Percentiles rank a stretch among this genome's conserved stretches.
phyloP scores from a whole-genome alignment of 1,140 invertebrate species.

The Bombus sylvicola region DNA sequence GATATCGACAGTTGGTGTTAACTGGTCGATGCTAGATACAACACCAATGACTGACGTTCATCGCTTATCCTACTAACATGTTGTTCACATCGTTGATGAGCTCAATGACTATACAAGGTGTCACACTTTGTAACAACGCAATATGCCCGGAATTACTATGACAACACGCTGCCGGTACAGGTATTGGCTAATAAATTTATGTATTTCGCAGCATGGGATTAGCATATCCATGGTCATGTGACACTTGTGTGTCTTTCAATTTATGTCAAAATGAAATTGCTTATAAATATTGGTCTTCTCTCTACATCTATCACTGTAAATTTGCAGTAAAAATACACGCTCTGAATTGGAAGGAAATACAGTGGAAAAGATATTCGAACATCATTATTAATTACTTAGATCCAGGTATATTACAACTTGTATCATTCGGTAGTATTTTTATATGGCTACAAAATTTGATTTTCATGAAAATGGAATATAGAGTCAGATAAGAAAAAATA shows the following conservation, averaged over 20 bases:
- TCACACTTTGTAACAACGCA: conserved; percentile 23
- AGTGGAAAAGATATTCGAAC: no score
- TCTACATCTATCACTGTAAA: no score
- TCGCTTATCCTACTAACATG: conserved; percentile 55
- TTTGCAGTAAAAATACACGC: no score
- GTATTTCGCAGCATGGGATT: not conserved
- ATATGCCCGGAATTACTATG: conserved; percentile 9
- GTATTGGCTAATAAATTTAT: not conserved
- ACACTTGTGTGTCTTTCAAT: no score
- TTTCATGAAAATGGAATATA: no score
- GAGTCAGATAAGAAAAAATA: no score
- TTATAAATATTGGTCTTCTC: no score
- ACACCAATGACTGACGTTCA: conserved; percentile 54
- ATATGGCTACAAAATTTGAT: no score
- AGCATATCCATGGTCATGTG: not conserved
- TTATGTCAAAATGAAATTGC: not conserved
- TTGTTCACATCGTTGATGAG: conserved; percentile 57
- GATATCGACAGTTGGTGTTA: conserved; percentile 66
- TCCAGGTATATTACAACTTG: no score
- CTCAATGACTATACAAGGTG: conserved; percentile 45
- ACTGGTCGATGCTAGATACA: conserved; percentile 51
- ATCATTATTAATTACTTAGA: no score
- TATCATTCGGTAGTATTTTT: no score
- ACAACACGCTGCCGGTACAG: not conserved
- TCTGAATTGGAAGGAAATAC: no score